Percentiles rank a stretch among this genome's conserved stretches.
phyloP scores from a whole-genome alignment of 35 echinoderm and acorn worm species.

The Lytechinus variegatus region DNA sequence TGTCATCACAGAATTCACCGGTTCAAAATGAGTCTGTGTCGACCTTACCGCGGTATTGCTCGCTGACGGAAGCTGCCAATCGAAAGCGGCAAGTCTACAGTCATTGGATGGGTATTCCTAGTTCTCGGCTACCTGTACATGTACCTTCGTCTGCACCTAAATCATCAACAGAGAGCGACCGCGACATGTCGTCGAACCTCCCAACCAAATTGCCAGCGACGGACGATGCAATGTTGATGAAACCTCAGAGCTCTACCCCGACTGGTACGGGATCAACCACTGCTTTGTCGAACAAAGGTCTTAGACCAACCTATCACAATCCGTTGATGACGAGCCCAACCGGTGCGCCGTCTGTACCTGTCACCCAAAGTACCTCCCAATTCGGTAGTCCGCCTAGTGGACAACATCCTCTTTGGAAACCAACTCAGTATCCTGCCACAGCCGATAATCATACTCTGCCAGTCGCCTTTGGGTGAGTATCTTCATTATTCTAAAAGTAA shows the following conservation, averaged over 20 bases:
- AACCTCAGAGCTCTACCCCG: background rate
- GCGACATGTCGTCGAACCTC: background rate
- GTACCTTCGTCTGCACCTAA: background rate
- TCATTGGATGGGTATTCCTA: conserved; percentile 7
- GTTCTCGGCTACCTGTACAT: background rate
- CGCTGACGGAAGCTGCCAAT: conserved; percentile 8
- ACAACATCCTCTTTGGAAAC: conserved; percentile 20
- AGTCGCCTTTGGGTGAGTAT: conserved; percentile 31
- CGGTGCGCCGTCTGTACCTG: background rate
- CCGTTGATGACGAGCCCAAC: background rate
- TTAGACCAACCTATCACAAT: background rate
- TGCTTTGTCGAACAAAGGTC: background rate
- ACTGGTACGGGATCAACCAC: background rate
- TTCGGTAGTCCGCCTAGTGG: background rate
- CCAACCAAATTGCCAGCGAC: background rate
- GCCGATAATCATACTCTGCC: background rate
- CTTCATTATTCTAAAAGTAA: background rate
- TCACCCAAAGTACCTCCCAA: background rate
- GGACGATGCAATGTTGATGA: background rate
- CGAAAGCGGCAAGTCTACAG: conserved; percentile 10
- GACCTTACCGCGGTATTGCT: conserved; percentile 29
- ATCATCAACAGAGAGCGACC: background rate
- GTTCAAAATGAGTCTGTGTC: background rate
- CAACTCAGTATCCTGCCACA: background rate
- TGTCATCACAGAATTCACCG: background rate